Conservation (phyloP, 2,888 invertebrate species). For the Tryphoninae sp. region DNA sequence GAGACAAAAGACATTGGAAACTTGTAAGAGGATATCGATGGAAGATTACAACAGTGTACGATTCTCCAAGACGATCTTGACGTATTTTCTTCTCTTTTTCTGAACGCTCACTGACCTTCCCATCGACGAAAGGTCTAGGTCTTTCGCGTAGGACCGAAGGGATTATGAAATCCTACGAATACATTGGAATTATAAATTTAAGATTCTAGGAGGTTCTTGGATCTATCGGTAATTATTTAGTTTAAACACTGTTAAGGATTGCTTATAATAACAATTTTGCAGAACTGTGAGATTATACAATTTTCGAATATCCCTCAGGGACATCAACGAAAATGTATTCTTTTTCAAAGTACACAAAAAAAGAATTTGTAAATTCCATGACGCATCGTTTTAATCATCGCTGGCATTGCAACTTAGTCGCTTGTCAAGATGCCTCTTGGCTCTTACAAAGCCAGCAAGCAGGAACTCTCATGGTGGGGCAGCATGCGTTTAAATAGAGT, state of each 20-base stretch:
- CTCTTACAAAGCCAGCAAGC: not conserved
- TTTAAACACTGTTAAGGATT: too few species aligned
- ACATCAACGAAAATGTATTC: not conserved
- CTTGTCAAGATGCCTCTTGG: constrained; percentile 23
- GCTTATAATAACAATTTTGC: too few species aligned
- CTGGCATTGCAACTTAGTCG: constrained; percentile 31
- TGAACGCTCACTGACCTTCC: constrained; percentile 9
- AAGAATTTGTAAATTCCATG: constrained; percentile 5
- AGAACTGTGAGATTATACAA: too few species aligned
- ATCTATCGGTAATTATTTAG: too few species aligned
- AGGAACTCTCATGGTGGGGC: constrained; percentile 66
- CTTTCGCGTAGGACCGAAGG: too few species aligned
- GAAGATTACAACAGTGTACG: not conserved
- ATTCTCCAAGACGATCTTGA: constrained; percentile 14
- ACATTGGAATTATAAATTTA: too few species aligned
- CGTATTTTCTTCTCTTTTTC: constrained; percentile 6
- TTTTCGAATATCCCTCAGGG: too few species aligned
- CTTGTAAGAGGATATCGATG: not conserved
- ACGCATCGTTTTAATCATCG: not conserved
- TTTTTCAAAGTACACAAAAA: constrained; percentile 16
- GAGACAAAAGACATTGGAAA: not conserved
- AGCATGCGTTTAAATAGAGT: constrained; percentile 74
- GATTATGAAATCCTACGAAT: too few species aligned
- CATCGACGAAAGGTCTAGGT: constrained; percentile 8
- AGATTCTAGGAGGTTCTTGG: too few species aligned